These are phyloP conservation scores for Cheilosia pagana DNA, from an alignment of 2,888 invertebrate species.

Conservation along the genomic window DNA sequence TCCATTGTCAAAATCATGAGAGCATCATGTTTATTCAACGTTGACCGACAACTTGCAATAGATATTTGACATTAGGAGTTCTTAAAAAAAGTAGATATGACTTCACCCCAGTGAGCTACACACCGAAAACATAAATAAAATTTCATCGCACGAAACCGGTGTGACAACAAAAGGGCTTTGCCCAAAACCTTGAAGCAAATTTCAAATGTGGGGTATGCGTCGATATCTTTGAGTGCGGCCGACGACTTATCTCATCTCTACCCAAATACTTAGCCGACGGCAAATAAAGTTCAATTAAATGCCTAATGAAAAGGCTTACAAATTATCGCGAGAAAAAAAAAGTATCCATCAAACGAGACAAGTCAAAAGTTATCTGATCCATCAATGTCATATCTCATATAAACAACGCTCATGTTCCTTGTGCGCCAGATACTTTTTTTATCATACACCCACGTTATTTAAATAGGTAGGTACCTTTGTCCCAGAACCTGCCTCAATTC, in stretches of 20 bases:
- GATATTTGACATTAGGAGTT: too few relatives aligned
- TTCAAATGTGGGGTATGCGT: background rate
- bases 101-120: too few relatives aligned
- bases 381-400: conserved; percentile 3
- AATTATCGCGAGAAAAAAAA: background rate
- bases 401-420: background rate
- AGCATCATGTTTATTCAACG: too few relatives aligned
- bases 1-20: too few relatives aligned
- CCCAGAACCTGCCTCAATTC: conserved; percentile 59
- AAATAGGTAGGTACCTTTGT: conserved; percentile 9
- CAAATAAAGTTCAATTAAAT: background rate
- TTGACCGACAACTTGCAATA: too few relatives aligned
- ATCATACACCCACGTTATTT: background rate
- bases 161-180: background rate
- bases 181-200: background rate
- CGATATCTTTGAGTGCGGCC: background rate
- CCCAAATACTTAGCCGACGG: background rate
- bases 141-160: background rate
- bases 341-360: background rate
- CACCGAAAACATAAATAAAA: background rate
- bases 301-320: background rate
- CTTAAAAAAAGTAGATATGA: too few relatives aligned
- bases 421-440: background rate
- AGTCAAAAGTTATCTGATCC: conserved; percentile 8
- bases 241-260: background rate